A percentile compares a stretch with the other conserved stretches of the same genome.
Evolutionary conservation across 2,888 invertebrate species (phyloP).

Genomic region (Pheosia tremula): DNA sequence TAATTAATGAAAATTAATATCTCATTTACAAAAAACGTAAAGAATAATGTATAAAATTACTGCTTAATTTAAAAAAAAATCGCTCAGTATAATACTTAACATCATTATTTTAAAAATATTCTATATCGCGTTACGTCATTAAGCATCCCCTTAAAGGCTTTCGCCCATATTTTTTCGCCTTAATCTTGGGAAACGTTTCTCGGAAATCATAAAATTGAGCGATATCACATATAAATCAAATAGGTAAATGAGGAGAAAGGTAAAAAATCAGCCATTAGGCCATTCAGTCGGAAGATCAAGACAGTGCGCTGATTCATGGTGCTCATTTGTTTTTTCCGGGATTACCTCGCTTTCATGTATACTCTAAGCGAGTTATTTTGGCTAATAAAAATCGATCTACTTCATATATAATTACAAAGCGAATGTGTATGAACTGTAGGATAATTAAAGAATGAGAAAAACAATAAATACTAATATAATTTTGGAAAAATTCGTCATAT

Average conservation of each 20-base stretch:
- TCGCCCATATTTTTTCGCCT: conserved; percentile 28
- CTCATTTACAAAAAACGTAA: no score
- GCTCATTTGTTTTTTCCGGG: conserved; percentile 54
- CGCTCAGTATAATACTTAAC: background rate
- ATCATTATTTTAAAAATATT: conserved; percentile 20
- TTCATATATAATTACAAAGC: no score
- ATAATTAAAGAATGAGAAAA: no score
- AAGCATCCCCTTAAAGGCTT: conserved; percentile 29
- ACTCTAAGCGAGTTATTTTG: conserved; percentile 5
- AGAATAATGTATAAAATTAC: no score
- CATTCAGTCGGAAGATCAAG: conserved; percentile 74
- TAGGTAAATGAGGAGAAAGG: conserved; percentile 64
- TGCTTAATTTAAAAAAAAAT: no score
- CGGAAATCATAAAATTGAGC: conserved; percentile 60
- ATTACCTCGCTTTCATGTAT: conserved; percentile 2
- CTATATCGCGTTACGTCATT: conserved; percentile 43
- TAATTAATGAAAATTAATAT: no score
- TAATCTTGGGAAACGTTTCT: conserved; percentile 32
- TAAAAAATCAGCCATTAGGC: conserved; percentile 69
- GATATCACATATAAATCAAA: conserved; percentile 71
- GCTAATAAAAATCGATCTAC: no score
- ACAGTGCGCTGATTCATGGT: conserved; percentile 63
- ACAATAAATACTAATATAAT: no score
- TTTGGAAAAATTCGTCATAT: no score
- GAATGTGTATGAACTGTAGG: no score